Conservation (phyloP, 2,797 vertebrate genomes). For the Oryzias sinensis region DNA sequence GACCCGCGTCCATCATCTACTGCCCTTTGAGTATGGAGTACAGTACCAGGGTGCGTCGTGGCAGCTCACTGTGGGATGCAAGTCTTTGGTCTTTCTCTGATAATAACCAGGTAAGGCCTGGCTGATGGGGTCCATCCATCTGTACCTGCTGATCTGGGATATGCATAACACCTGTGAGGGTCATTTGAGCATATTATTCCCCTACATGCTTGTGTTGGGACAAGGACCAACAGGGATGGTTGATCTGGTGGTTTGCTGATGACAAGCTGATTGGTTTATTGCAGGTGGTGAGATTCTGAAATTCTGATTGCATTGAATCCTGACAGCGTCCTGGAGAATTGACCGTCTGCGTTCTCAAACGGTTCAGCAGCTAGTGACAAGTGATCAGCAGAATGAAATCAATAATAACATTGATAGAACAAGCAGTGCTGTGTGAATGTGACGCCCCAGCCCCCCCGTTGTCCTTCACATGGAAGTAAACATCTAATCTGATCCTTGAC, state of each 20-base stretch:
- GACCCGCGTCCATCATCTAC: neutral
- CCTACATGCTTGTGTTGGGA: too few species aligned
- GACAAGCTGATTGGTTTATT: neutral
- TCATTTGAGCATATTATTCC: too few species aligned
- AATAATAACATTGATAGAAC: constrained; percentile 68
- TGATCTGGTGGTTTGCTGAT: neutral
- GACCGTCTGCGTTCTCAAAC: constrained; percentile 72
- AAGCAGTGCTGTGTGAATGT: constrained; percentile 36
- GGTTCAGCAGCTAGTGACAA: constrained; percentile 73
- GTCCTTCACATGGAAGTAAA: too few species aligned
- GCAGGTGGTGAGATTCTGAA: constrained; percentile 77
- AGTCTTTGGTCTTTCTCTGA: constrained; percentile 81
- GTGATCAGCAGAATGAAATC: constrained; percentile 74
- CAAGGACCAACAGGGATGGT: neutral
- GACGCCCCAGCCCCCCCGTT: neutral
- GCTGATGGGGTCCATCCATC: too few species aligned
- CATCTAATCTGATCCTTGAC: neutral
- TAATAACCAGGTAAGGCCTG: constrained; percentile 73
- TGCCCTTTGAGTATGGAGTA: constrained; percentile 78
- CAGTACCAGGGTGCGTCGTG: constrained; percentile 76
- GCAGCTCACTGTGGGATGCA: constrained; percentile 78
- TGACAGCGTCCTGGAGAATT: constrained; percentile 74
- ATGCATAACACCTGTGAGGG: too few species aligned
- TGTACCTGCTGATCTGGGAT: too few species aligned
- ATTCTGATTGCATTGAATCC: constrained; percentile 71